Evolutionary conservation across 2,113 vertebrate species (phyloP), one percentile per base, ranked within the genome.

Genomic region (Monopterus albus): DNA sequence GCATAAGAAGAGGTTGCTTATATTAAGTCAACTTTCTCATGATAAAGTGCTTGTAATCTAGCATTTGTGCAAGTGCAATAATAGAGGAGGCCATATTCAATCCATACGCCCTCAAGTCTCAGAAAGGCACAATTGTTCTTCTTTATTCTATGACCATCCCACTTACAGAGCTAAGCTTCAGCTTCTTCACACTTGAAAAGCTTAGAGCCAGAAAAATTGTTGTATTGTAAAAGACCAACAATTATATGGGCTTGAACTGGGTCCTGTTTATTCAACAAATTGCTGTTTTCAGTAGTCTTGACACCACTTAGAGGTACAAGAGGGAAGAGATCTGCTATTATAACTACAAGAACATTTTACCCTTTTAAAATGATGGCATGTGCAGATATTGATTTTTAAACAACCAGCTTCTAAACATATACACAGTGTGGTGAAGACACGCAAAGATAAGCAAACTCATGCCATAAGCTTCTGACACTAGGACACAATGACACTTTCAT

Each of bases 131-230:
- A 47, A 36, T 59, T 69, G 60, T 68, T 75, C 56, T 39, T 63
- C 29, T 29, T 35, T 17, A 23, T 61, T 78, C 23, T 36, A 26
- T 43, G 53, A 18, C 38, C 70, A 9, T 62, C 65, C 70, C 43
- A 75, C 45, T 5, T 47, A 60, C 58, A 25, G 26, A 36, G 52
- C 23, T 71, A 56, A 75, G 23, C 66, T 23, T 31, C 26, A 9
- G 45, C 26, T 72, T 75, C 45, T 75, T 46, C 67, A 75, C 62
- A 51, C 55, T 53, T 72, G 49, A 82, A 72, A 71, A 58, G 70
- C 64, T 83, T 51, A 47, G 17, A 86, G 47, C 43, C 38, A 15
- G 29, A 52, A 7, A 57, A 69, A 75, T 46, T 35, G 47, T 72
- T 38, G 51, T 39, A 33, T 52, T 47, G 57, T 76, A 36, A 65